A percentile compares a stretch with the other conserved stretches of the same genome.
Evolutionary conservation across 2,888 invertebrate species (phyloP).

Genomic region (Lycia hirtaria): DNA sequence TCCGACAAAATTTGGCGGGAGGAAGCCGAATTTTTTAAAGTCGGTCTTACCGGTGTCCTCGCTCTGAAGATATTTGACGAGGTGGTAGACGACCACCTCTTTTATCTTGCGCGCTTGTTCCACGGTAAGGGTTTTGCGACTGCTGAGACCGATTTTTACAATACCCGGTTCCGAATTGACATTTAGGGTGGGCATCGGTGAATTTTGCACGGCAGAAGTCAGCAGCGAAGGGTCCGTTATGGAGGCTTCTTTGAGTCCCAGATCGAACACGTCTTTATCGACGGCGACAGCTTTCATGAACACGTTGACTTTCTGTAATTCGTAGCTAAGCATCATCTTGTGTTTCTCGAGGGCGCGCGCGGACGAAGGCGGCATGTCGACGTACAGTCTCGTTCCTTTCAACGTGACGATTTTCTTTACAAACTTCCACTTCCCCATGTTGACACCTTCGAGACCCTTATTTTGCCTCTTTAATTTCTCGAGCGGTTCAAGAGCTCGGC

Average conservation of each 20-base stretch:
- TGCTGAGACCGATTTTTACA: conserved; percentile 65
- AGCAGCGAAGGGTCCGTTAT: conserved; percentile 44
- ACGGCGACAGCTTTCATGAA: conserved; percentile 72
- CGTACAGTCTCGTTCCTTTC: conserved; percentile 73
- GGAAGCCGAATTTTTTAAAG: conserved; percentile 69
- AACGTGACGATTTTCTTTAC: conserved; percentile 68
- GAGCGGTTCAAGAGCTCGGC: conserved; percentile 63
- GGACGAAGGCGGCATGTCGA: conserved; percentile 75
- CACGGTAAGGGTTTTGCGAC: conserved; percentile 56
- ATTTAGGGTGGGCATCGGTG: conserved; percentile 61
- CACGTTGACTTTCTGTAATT: conserved; percentile 74
- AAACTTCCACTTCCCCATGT: conserved; percentile 74
- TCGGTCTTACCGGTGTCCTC: conserved; percentile 59
- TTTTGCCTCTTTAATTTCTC: conserved; percentile 73
- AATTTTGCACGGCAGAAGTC: conserved; percentile 48
- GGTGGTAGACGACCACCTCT: conserved; percentile 64
- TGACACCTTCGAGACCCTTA: conserved; percentile 56
- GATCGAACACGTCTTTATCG: conserved; percentile 72
- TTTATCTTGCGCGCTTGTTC: conserved; percentile 66
- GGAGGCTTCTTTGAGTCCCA: conserved; percentile 60
- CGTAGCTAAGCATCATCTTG: conserved; percentile 73
- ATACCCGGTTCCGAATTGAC: conserved; percentile 22
- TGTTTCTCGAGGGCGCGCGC: conserved; percentile 67
- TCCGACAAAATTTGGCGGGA: conserved; percentile 64
- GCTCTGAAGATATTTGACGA: conserved; percentile 65